Base-by-base conservation (phyloP, 1,140 invertebrate species). In the Drosophila trapezifrons region DNA sequence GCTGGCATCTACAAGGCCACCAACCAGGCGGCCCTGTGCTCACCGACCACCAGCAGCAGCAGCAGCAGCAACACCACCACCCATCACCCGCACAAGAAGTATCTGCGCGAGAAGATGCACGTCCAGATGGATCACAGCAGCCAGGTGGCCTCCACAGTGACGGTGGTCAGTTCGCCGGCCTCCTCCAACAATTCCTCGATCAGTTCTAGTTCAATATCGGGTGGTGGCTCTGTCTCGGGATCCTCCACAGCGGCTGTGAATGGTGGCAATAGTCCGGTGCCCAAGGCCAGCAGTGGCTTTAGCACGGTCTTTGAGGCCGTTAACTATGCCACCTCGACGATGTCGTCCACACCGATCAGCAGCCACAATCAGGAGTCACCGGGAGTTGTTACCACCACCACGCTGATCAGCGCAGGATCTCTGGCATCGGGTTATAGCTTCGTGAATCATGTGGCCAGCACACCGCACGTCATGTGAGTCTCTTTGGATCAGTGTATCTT, bases 21-120 rank as follows among this genome's bases (percentile, higher is more conserved):
- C 29, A 13, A 10, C 4, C 18, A 37, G 18, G 10, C 54, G 4
- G n/a, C n/a, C n/a, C 40, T 63, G 6, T 42, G 56, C 20, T 76
- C 45, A 15, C 38, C 59, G 49, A 80, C 58, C 52, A 82, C 43
- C 43, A 69, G 22, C 20, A 80, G 10, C 25, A 72, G 51, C 45
- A 72, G 63, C 37, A 76, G n/a, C 72, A 40, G 52, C 76, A 70
- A 46, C 17, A 79, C 69, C 49, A 77, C 79, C 45, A 86, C 90
- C 42, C 90, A 91, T 75, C 90, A 91, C 75, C 90, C 90, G 54
- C 90, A 91, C 46, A 91, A 91, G 46, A 91, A 91, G 65, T 91
- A 91, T 77, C 43, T 91, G 59, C 90, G 90, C 18, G 90, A 91
- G 42, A 91, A 91, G 55, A 91, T 91, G 90, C 89, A 87, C 49